Conservation (phyloP, 2,888 invertebrate genomes). For the Ormyrus rosae region DNA sequence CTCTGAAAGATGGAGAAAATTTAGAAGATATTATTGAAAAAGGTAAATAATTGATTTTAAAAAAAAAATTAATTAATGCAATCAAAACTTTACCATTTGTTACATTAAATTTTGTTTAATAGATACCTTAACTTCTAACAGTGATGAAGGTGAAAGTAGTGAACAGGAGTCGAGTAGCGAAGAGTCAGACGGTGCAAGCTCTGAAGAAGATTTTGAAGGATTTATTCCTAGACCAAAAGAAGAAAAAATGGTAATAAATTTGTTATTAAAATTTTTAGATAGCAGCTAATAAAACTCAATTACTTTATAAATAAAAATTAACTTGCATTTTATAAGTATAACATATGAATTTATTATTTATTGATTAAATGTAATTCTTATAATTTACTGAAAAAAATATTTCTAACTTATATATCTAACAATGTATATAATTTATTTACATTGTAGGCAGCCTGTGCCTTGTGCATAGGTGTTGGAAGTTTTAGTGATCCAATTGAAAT, state of each 20-base stretch:
- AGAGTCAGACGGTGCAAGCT: conserved; percentile 58
- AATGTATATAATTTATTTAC: conserved; percentile 44
- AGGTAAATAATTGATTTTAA: conserved; percentile 12
- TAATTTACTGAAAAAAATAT: not conserved
- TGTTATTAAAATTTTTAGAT: not conserved
- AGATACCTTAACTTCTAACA: not conserved
- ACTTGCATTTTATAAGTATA: too few relatives aligned
- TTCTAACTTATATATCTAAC: not conserved
- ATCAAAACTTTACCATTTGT: not conserved
- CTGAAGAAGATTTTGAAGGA: conserved; percentile 53
- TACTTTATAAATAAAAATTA: too few relatives aligned
- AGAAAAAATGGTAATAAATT: conserved; percentile 69
- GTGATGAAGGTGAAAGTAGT: conserved; percentile 50
- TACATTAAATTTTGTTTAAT: not conserved
- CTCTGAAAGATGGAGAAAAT: conserved; percentile 21
- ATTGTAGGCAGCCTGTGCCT: conserved; percentile 83
- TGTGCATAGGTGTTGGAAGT: conserved; percentile 86
- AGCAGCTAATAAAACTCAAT: too few relatives aligned
- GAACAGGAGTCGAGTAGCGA: conserved; percentile 57
- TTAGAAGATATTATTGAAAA: conserved; percentile 8
- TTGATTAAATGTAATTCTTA: not conserved
- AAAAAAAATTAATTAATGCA: not conserved
- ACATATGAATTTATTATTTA: not conserved
- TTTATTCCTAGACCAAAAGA: conserved; percentile 63
- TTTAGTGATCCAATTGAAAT: conserved; percentile 87